phyloP scores from a whole-genome alignment of 92 coral and sea anemone genomes.

The Palythoa grandiflora region DNA sequence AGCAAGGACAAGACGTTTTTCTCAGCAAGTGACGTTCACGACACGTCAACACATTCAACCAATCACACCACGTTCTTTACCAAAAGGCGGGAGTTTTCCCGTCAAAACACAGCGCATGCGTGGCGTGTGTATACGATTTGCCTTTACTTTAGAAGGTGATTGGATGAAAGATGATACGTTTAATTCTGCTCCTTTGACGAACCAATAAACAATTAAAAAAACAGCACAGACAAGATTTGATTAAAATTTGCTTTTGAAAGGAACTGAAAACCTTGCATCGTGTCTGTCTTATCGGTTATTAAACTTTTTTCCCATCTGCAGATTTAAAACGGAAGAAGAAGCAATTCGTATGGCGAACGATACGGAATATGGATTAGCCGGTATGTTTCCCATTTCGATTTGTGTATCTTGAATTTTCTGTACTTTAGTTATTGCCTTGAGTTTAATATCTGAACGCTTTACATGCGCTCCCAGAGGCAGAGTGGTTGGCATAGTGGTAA shows the following conservation, averaged over 20 bases:
- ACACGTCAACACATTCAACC: neutral
- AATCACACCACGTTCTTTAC: neutral
- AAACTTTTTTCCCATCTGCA: neutral
- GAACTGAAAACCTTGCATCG: neutral
- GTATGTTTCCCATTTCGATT: slow-evolving; percentile 12
- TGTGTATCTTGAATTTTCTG: neutral
- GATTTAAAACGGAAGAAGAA: slow-evolving; percentile 57
- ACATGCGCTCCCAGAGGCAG: too few species aligned
- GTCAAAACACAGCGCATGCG: neutral
- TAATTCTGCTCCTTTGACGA: too few species aligned
- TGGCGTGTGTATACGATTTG: neutral
- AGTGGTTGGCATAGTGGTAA: too few species aligned
- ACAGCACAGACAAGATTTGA: too few species aligned
- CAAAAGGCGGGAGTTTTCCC: neutral
- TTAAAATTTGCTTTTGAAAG: too few species aligned
- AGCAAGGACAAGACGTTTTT: neutral
- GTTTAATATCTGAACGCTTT: neutral
- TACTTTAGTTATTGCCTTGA: neutral
- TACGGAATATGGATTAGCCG: slow-evolving; percentile 47
- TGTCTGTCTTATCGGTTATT: neutral
- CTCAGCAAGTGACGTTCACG: neutral
- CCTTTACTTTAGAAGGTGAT: neutral
- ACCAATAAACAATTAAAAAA: too few species aligned
- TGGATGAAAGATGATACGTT: neutral
- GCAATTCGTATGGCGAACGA: slow-evolving; percentile 52